Conservation (phyloP, 2,797 vertebrate species). For the Rhadinocentrus ornatus region DNA sequence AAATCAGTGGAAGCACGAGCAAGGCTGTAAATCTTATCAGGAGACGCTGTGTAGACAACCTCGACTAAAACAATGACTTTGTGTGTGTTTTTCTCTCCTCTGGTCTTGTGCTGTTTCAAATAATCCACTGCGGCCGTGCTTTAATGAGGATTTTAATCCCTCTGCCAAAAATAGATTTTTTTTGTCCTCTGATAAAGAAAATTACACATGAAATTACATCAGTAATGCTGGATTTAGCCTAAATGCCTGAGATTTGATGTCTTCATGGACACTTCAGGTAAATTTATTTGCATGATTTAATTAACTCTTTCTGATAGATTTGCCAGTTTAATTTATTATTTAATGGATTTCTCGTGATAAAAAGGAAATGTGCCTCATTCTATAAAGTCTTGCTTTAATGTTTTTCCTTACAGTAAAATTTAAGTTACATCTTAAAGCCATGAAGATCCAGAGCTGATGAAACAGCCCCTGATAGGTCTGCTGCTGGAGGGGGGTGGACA, state of each 20-base stretch:
- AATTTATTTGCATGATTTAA: neutral
- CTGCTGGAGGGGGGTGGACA: no score
- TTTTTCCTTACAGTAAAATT: no score
- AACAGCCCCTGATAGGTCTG: no score
- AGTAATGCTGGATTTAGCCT: neutral
- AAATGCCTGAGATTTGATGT: neutral
- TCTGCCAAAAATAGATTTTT: neutral
- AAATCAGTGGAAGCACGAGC: slow-evolving; percentile 13
- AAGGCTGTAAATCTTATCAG: slow-evolving; percentile 28
- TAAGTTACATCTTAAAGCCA: no score
- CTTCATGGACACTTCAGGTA: neutral
- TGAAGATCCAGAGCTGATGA: no score
- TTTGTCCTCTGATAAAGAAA: neutral
- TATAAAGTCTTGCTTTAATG: no score
- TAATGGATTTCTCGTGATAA: neutral
- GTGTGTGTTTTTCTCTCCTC: neutral
- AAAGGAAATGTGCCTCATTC: neutral
- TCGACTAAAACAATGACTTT: neutral
- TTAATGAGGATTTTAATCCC: neutral
- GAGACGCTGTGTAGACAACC: neutral
- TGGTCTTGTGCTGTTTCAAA: neutral
- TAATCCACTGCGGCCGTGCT: neutral
- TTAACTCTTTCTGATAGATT: neutral
- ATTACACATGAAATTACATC: slow-evolving; percentile 2
- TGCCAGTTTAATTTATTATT: neutral